Evolutionary conservation across 2,797 vertebrate genomes (phyloP).

Genomic region (Sciurus vulgaris): DNA sequence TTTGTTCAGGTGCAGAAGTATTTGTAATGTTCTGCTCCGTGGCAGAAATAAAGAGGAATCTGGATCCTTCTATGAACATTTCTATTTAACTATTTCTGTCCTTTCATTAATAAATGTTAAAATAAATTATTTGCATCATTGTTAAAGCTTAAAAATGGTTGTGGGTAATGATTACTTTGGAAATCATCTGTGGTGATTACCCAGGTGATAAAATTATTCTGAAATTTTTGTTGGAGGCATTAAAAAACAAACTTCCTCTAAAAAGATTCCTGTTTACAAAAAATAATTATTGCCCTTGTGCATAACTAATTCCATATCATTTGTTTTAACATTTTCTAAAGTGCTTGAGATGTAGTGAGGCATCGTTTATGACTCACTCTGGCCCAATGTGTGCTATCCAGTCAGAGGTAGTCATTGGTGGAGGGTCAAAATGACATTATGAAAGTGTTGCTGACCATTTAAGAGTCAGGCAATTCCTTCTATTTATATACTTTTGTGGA

Average conservation of each 20-base stretch:
- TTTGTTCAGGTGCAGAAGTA: not conserved
- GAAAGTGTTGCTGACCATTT: not conserved
- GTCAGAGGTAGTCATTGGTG: not conserved
- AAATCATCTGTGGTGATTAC: not conserved
- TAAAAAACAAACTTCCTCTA: constrained; percentile 40
- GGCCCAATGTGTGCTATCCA: not conserved
- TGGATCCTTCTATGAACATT: not conserved
- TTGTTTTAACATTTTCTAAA: not conserved
- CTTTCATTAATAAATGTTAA: constrained; percentile 30
- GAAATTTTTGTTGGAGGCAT: constrained; percentile 7
- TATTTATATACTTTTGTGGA: not conserved
- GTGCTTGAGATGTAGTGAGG: not conserved
- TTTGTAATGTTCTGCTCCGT: not conserved
- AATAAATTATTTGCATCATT: not conserved
- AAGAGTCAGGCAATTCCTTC: not conserved
- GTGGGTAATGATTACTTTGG: not conserved
- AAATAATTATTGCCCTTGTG: not conserved
- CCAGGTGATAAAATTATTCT: constrained; percentile 17
- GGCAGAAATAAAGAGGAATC: not conserved
- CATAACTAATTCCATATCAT: not conserved
- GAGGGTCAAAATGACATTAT: not conserved
- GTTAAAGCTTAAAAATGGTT: not conserved
- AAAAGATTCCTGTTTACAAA: not conserved
- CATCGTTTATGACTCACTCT: not conserved
- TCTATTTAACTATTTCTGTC: constrained; percentile 13